phyloP scores from a whole-genome alignment of 2,888 invertebrate species.

The Chromoteleia sp. region DNA sequence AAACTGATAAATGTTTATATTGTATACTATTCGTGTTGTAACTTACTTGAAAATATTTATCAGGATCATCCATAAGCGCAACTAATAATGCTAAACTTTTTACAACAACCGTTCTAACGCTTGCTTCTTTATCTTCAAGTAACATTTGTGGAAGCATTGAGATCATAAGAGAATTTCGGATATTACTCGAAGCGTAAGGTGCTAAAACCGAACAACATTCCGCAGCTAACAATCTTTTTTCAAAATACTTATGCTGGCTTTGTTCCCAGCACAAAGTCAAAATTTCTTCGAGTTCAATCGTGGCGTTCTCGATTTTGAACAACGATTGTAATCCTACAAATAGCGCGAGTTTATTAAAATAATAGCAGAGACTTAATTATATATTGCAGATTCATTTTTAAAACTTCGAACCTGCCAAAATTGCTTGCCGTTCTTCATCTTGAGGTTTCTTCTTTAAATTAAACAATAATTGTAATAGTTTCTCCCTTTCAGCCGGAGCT shows the following conservation, averaged over 20 bases:
- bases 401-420: slow-evolving; percentile 85
- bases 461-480: slow-evolving; percentile 88
- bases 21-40: neutral
- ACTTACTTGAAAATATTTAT: slow-evolving; percentile 87
- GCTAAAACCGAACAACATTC: slow-evolving; percentile 89
- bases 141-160: slow-evolving; percentile 91
- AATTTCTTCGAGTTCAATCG: slow-evolving; percentile 88
- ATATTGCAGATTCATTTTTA: neutral
- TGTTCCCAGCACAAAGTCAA: slow-evolving; percentile 91
- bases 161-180: slow-evolving; percentile 88
- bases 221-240: slow-evolving; percentile 88
- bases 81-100: slow-evolving; percentile 87
- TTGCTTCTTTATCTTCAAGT: slow-evolving; percentile 88
- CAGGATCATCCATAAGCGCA: slow-evolving; percentile 88
- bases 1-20: no score
- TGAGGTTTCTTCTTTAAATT: slow-evolving; percentile 90
- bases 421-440: slow-evolving; percentile 87
- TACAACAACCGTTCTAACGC: slow-evolving; percentile 87
- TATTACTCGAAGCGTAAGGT: slow-evolving; percentile 88
- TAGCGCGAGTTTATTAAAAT: neutral
- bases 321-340: slow-evolving; percentile 84
- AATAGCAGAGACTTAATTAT: neutral
- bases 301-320: slow-evolving; percentile 85
- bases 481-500: slow-evolving; percentile 87
- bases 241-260: slow-evolving; percentile 88